Evolutionary conservation across 2,888 invertebrate species (phyloP).

Genomic region (Oligia strigilis): DNA sequence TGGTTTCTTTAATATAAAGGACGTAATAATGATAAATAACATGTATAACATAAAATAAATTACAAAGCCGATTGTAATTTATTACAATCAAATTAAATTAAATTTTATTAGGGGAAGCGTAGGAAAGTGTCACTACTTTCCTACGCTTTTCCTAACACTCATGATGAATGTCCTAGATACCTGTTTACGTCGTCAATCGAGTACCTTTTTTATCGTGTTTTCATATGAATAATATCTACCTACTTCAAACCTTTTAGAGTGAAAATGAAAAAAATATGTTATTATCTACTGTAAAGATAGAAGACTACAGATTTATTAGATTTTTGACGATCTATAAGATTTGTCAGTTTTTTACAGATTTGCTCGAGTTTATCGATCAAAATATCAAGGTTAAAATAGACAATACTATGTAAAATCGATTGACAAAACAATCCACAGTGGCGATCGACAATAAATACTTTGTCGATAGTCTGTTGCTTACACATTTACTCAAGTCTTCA

Average conservation of each 20-base stretch:
- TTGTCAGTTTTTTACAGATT: not conserved
- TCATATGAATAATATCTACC: slow-evolving; percentile 13
- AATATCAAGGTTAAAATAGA: not conserved
- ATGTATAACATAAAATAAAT: not conserved
- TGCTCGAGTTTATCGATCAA: not conserved
- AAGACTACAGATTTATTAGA: not conserved
- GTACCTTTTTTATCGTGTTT: not conserved
- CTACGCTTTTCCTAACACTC: not conserved
- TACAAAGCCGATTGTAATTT: no score
- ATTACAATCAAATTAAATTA: no score
- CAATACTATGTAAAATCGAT: not conserved
- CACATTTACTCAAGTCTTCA: not conserved
- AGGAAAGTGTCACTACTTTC: no score
- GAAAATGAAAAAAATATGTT: not conserved
- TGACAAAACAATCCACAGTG: not conserved
- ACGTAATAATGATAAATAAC: no score
- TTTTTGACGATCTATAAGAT: not conserved
- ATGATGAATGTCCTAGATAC: not conserved
- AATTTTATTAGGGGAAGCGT: no score
- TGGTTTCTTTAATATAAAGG: not conserved
- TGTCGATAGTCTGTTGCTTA: not conserved
- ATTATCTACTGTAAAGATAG: not conserved
- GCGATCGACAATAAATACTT: not conserved
- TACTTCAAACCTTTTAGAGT: not conserved
- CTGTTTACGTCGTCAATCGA: not conserved